phyloP scores from a whole-genome alignment of 2,797 vertebrate genomes.

The Oophaga sylvatica region DNA sequence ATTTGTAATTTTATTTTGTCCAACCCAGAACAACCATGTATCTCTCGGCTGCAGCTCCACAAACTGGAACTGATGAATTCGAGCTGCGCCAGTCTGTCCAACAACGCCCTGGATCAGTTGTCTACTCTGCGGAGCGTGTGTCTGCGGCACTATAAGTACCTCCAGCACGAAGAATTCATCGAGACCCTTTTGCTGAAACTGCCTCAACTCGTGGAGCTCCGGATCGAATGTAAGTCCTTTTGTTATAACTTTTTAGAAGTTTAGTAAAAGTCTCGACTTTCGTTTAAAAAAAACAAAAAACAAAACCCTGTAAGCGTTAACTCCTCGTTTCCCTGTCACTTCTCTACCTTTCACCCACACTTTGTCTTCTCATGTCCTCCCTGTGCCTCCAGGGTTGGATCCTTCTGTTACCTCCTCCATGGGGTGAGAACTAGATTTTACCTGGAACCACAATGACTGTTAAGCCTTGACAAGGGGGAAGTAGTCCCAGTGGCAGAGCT shows the following conservation, averaged over 20 bases:
- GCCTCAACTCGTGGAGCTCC: slow-evolving; percentile 62
- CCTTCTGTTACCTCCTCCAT: slow-evolving; percentile 58
- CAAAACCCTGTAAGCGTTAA: neutral
- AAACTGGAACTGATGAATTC: slow-evolving; percentile 67
- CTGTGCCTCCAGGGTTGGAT: slow-evolving; percentile 62
- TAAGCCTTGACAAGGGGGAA: slow-evolving; percentile 54
- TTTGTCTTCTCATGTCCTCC: slow-evolving; percentile 60
- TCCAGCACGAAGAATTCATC: slow-evolving; percentile 29
- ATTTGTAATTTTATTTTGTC: neutral
- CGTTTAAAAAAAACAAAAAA: neutral
- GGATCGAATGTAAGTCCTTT: slow-evolving; percentile 60
- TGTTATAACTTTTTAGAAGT: neutral
- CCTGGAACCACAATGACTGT: slow-evolving; percentile 55
- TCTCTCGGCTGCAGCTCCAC: slow-evolving; percentile 54
- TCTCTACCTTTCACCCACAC: slow-evolving; percentile 49
- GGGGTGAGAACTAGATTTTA: slow-evolving; percentile 56
- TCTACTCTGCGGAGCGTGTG: slow-evolving; percentile 61
- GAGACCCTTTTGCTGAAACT: slow-evolving; percentile 63
- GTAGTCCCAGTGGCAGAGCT: slow-evolving; percentile 55
- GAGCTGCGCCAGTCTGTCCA: slow-evolving; percentile 64
- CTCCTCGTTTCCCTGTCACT: slow-evolving; percentile 46
- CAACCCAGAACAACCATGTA: slow-evolving; percentile 19
- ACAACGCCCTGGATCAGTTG: slow-evolving; percentile 61
- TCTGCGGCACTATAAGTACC: slow-evolving; percentile 60
- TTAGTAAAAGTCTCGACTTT: neutral